Conservation (phyloP, 2,113 vertebrate species). For the Scomber japonicus region DNA sequence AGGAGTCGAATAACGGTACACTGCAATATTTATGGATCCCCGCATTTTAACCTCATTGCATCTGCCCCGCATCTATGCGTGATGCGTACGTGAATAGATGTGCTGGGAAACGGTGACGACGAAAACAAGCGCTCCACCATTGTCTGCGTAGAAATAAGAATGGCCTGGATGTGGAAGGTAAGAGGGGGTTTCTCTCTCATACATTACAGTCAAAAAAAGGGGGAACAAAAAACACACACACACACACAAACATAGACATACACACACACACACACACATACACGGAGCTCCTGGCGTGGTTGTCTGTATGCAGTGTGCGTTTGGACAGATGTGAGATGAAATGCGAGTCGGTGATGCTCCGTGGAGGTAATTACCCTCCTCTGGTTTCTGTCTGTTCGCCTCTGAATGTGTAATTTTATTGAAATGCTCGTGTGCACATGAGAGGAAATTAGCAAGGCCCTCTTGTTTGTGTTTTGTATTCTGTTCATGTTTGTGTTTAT, state of each 20-base stretch:
- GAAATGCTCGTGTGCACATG: not conserved
- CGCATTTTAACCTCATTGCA: slow-evolving; percentile 13
- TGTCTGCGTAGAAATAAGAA: slow-evolving; percentile 76
- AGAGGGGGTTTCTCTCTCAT: slow-evolving; percentile 48
- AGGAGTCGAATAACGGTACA: slow-evolving; percentile 78
- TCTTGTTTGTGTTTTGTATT: not conserved
- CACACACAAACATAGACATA: not conserved
- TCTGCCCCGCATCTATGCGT: not conserved
- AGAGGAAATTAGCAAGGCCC: slow-evolving; percentile 17
- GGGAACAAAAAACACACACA: too few species aligned
- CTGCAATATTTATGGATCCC: slow-evolving; percentile 49
- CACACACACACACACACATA: not conserved
- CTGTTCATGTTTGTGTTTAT: slow-evolving; percentile 16
- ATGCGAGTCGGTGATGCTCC: slow-evolving; percentile 45
- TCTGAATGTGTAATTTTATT: slow-evolving; percentile 6
- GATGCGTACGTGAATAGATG: slow-evolving; percentile 31
- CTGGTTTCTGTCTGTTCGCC: not conserved
- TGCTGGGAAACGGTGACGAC: slow-evolving; percentile 24
- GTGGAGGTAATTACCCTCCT: slow-evolving; percentile 26
- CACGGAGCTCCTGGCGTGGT: not conserved
- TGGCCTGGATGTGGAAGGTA: slow-evolving; percentile 89
- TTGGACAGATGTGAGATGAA: slow-evolving; percentile 39
- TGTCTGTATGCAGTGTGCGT: not conserved
- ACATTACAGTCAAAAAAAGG: not conserved
- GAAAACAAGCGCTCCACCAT: slow-evolving; percentile 67